Evolutionary conservation across 2,113 vertebrate species (phyloP), one percentile per base, ranked within the genome.

Genomic region (Lophochroa leadbeateri): DNA sequence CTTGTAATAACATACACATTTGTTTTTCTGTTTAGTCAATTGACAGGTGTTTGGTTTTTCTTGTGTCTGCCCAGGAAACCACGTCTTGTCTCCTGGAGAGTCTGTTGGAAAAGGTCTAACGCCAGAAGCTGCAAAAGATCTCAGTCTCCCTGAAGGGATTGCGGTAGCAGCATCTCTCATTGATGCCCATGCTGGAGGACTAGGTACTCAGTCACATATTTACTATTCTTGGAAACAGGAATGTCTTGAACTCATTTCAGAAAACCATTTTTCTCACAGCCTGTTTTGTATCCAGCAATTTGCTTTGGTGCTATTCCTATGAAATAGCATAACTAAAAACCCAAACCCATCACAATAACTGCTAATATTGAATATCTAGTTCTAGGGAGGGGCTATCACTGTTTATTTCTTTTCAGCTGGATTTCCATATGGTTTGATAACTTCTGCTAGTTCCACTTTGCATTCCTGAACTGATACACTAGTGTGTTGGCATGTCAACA

Each of bases 161-260:
- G 98, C 99, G 0, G 99, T 99, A 58, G 99, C 98, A 52, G 98
- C 98, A 46, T 99, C 99, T 16, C 98, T 99, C 63, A 99, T 99
- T 20, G 99, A 99, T 52, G 99, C 99, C n/a, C 99, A 99, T 3
- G 99, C 99, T 21, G 99, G 99, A 98, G 99, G 99, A 90, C 96
- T 99, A 97, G 99, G 99, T 99, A 99, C 90, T 70, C 72, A 43
- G 50, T 49, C 20, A 4, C 55, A 8, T 53, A 8, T 84, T 91
- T 85, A 19, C 61, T 90, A 0, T 49, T 81, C 82, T 84, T 84
- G 55, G 58, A 69, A 69, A 37, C 17, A 20, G 77, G 28, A 79
- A 72, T 50, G 58, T 72, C 55, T 6, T 76, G 52, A 69, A 61
- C 65, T 79, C 6, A 46, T 81, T 61, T 55, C 21, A 60, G 12